These are phyloP conservation scores for Pomatostomus ruficeps DNA, from an alignment of 2,113 vertebrate genomes.

Conservation along the genomic window DNA sequence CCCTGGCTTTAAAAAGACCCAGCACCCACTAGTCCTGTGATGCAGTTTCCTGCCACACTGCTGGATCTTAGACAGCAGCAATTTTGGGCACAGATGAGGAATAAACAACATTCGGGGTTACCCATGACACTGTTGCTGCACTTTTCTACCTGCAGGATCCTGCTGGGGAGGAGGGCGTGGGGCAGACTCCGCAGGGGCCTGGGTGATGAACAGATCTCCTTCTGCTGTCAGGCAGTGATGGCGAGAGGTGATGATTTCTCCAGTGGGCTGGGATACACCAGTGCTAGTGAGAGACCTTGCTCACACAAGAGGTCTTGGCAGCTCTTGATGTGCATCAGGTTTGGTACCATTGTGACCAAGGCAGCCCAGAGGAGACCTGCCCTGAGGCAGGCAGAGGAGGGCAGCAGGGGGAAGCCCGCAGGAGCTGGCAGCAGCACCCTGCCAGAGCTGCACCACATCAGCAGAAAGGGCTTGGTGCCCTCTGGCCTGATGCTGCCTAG, in stretches of 20 bases:
- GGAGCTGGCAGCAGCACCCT: not conserved
- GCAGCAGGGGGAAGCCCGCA: not conserved
- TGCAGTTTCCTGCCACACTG: accelerated
- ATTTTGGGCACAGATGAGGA: not conserved
- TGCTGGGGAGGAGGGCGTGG: accelerated
- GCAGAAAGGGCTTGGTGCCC: accelerated
- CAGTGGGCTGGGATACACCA: not conserved
- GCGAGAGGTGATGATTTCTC: not conserved
- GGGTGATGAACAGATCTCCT: not conserved
- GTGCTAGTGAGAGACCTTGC: not conserved
- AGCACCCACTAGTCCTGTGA: accelerated
- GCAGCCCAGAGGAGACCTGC: not conserved
- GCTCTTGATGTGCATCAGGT: accelerated
- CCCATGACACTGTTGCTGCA: accelerated
- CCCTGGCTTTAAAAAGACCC: not conserved
- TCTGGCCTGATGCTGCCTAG: not conserved
- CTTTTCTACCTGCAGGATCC: not conserved
- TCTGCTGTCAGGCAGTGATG: not conserved
- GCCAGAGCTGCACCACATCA: not conserved
- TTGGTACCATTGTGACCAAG: not conserved
- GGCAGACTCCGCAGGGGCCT: not conserved
- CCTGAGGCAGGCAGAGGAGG: not conserved
- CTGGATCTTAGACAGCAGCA: not conserved
- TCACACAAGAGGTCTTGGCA: not conserved
- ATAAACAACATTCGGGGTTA: not conserved